Evolutionary conservation across 2,113 vertebrate species (phyloP), one percentile per base, ranked within the genome.

Genomic region (Thymallus thymallus): DNA sequence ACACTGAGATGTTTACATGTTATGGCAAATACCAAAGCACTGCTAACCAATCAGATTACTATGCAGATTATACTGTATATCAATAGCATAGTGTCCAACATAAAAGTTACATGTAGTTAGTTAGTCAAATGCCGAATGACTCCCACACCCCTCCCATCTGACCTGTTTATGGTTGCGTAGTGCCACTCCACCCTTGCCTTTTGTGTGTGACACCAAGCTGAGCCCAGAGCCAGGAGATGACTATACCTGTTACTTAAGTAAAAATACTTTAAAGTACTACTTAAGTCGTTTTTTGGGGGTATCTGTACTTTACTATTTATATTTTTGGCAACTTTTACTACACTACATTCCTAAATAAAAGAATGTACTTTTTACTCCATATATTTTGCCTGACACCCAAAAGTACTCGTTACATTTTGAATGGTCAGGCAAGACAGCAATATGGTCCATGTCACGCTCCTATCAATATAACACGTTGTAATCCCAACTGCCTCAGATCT

Each of bases 1-100:
- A 84, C 68, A 74, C 77, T 84, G 69, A 84, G 78, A 90, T 90
- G 91, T 92, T 92, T 91, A 92, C 91, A 91, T 85, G 51, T n/a
- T 63, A 85, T 85, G 86, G 87, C 88, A 87, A 87, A 65, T 89
- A 81, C 80, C 55, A 86, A 90, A 90, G 91, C 90, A 91, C 91
- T 91, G 90, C 88, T 89, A 82, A 90, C 82, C 78, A 79, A 67
- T 78, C 65, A 73, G 62, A 79, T 77, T 75, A 83, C 69, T 75
- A 30, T 56, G 69, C 81, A 76, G 62, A 79, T 26, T 81, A 79
- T 78, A 72, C 75, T 51, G 14, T 51, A 18, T 73, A 13, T 41
- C 20, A 84, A 82, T 84, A 85, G 80, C 82, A 81, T 78, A 71
- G 29, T 77, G 24, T 86, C 74, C 74, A 69, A 85, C 87, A 78